Evolutionary conservation across 2,113 vertebrate species (phyloP), one percentile per base, ranked within the genome.

Genomic region (Todiramphus saurophagus): DNA sequence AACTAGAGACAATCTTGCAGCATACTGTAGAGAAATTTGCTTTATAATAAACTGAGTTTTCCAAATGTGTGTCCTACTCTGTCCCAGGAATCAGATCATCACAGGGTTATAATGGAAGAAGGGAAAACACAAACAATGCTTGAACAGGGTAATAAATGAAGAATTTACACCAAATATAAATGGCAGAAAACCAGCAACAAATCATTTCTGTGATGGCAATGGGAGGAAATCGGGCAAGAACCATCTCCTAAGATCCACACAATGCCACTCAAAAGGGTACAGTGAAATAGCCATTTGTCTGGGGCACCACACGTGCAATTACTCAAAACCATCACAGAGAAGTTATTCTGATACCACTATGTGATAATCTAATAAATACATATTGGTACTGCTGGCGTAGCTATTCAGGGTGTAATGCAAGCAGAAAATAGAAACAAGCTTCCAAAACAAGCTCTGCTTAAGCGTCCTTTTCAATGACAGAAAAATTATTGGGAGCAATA

Each of bases 341-440:
- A 77, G 51, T 75, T 81, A 84, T 46, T 78, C 73, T 81, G 55
- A 83, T 16, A 67, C 4, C 15, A 48, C 59, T 24, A 50, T 8
- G 31, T n/a, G 51, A 76, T 60, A 75, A 95, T 82, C 66, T 18
- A 87, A 69, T 28, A 70, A 64, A 59, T 48, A 87, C 9, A 8
- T 68, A 72, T n/a, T 48, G 44, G 51, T 79, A 60, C 28, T 76
- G 70, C 77, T 89, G 41, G 69, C 87, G 89, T 5, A 80, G 59
- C 64, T 93, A 35, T 37, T 89, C 77, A 76, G 81, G 13, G 16
- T 76, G 48, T 11, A 87, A 87, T 37, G 59, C 39, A 82, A 87
- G 89, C 2, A 93, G 53, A 95, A 95, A 97, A 95, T 27, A 93
- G 87, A 91, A 95, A 68, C 62, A 50, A 66, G 66, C 59, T 89